A percentile compares a stretch with the other conserved stretches of the same genome.
phyloP scores from a whole-genome alignment of 2,797 vertebrate species.

The Enteromius afrohamiltoni region DNA sequence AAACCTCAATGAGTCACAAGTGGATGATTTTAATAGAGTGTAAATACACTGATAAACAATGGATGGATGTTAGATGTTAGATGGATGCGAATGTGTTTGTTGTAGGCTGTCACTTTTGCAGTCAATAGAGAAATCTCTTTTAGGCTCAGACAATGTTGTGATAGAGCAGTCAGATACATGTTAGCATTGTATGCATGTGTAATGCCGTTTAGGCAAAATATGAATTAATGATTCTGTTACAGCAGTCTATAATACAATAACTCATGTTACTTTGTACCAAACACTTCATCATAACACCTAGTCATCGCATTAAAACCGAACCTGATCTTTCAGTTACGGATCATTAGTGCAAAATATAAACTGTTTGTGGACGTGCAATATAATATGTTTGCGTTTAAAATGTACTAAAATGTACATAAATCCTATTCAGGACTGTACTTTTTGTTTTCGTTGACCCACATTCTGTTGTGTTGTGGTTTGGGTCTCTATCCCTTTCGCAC shows the following conservation, averaged over 20 bases:
- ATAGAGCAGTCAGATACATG: background rate
- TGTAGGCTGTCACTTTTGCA: background rate
- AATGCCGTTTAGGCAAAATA: background rate
- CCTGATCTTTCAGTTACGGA: background rate
- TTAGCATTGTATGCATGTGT: background rate
- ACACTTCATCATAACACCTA: background rate
- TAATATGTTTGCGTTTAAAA: background rate
- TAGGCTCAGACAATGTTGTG: background rate
- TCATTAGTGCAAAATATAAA: background rate
- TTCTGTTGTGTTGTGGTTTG: slow-evolving; percentile 22
- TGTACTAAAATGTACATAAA: background rate
- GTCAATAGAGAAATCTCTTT: background rate
- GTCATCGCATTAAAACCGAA: background rate
- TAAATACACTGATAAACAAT: background rate
- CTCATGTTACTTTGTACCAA: background rate
- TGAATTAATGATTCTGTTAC: background rate
- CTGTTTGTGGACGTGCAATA: background rate
- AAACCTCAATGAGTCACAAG: background rate
- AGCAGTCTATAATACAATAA: background rate
- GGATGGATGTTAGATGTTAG: background rate
- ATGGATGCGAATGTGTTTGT: background rate
- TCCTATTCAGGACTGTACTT: background rate
- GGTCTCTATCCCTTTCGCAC: slow-evolving; percentile 10
- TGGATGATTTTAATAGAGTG: background rate
- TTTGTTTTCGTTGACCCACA: slow-evolving; percentile 21